Conservation (phyloP, 1,140 invertebrate species). For the Babylonia areolata region DNA sequence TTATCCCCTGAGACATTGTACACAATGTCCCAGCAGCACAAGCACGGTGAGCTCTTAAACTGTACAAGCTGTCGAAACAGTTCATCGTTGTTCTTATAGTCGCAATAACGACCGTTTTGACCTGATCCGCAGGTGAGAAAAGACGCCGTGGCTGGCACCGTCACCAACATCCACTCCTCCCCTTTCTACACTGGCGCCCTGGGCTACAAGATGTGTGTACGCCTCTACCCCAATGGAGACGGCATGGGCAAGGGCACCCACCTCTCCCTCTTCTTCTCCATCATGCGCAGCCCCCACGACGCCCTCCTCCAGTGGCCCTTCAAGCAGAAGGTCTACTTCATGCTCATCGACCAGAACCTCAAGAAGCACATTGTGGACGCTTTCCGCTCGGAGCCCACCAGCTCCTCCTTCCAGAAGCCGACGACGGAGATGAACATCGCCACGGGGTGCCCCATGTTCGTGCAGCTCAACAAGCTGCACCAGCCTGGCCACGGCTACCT, state of each 20-base stretch:
- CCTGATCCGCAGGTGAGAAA: constrained; percentile 51
- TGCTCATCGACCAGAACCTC: constrained; percentile 66
- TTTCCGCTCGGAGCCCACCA: constrained; percentile 66
- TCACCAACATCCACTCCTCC: constrained; percentile 69
- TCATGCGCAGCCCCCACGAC: constrained; percentile 72
- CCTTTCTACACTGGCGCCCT: constrained; percentile 20
- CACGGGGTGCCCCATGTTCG: constrained; percentile 70
- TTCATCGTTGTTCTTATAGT: too few species aligned
- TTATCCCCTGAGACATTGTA: too few species aligned
- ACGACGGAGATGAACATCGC: constrained; percentile 73
- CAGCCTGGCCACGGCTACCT: constrained; percentile 62
- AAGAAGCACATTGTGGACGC: constrained; percentile 76
- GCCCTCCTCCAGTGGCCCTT: constrained; percentile 73
- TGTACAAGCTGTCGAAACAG: too few species aligned
- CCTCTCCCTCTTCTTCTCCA: constrained; percentile 73
- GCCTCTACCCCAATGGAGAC: constrained; percentile 87
- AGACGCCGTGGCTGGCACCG: constrained; percentile 62
- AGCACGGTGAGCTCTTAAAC: too few species aligned
- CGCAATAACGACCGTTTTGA: too few species aligned
- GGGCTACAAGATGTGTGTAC: constrained; percentile 87
- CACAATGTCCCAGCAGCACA: too few species aligned
- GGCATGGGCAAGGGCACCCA: constrained; percentile 76
- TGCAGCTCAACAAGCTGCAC: constrained; percentile 54
- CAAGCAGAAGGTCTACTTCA: constrained; percentile 66
- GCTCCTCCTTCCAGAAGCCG: constrained; percentile 66